Percentiles rank a stretch among this genome's conserved stretches.
These are phyloP conservation scores for Elaphurus davidianus DNA, from an alignment of 2,113 vertebrate genomes.

Conservation along the genomic window DNA sequence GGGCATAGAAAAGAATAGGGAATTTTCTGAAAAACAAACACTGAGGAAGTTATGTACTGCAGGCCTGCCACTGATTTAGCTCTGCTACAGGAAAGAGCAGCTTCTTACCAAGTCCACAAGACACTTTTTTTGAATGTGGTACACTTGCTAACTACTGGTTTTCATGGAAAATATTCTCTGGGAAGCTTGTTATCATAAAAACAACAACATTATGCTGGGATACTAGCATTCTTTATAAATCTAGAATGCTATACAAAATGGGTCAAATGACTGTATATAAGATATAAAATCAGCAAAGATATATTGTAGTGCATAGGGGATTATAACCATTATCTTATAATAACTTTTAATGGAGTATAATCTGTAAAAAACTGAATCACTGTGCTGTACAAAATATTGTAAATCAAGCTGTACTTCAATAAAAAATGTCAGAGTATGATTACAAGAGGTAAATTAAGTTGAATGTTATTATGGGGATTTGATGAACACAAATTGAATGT, in stretches of 20 bases:
- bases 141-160: neutral
- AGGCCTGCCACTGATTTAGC: neutral
- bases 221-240: neutral
- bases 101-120: neutral
- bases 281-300: neutral
- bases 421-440: neutral
- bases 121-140: neutral
- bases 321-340: neutral
- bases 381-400: neutral
- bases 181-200: neutral
- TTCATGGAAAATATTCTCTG: neutral
- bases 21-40: neutral
- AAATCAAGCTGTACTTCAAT: neutral
- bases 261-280: neutral
- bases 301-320: neutral
- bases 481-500: neutral
- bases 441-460: conserved; percentile 12
- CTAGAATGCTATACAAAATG: neutral
- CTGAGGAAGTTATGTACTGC: neutral
- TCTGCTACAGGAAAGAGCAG: neutral
- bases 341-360: neutral
- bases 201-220: neutral
- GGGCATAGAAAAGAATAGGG: neutral
- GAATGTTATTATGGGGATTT: neutral
- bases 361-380: neutral